Conservation (phyloP, 2,113 vertebrate genomes). For the Catharus fuscescens region DNA sequence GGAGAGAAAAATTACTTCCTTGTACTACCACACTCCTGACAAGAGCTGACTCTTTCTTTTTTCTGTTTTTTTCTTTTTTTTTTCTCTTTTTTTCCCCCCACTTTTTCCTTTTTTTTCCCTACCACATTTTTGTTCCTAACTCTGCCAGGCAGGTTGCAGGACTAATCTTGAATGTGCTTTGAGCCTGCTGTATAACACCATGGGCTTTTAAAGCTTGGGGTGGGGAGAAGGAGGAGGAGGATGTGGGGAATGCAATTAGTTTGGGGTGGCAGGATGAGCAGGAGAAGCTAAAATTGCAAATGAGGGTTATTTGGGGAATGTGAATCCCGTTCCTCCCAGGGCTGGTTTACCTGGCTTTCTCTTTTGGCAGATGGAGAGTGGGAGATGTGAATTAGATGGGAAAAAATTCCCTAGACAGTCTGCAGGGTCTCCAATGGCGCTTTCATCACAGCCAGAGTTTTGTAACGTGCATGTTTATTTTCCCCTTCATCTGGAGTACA, state of each 20-base stretch:
- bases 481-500: background rate
- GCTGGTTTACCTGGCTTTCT: background rate
- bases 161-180: conserved; percentile 32
- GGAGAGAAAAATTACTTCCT: conserved; percentile 69
- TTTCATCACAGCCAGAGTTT: background rate
- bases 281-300: conserved; percentile 8
- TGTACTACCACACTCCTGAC: conserved; percentile 43
- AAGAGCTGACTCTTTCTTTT: background rate
- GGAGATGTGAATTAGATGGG: background rate
- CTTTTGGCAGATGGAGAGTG: background rate
- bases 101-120: background rate
- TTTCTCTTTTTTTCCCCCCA: accelerated
- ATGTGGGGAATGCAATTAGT: background rate
- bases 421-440: background rate
- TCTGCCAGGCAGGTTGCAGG: conserved; percentile 37
- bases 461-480: background rate
- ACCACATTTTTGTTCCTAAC: background rate
- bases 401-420: background rate
- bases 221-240: background rate
- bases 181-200: background rate
- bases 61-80: accelerated
- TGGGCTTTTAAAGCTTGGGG: background rate
- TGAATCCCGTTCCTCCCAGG: background rate
- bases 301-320: background rate
- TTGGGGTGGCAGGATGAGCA: background rate